These are phyloP conservation scores for Piprites chloris DNA, from an alignment of 2,113 vertebrate genomes.

Conservation along the genomic window DNA sequence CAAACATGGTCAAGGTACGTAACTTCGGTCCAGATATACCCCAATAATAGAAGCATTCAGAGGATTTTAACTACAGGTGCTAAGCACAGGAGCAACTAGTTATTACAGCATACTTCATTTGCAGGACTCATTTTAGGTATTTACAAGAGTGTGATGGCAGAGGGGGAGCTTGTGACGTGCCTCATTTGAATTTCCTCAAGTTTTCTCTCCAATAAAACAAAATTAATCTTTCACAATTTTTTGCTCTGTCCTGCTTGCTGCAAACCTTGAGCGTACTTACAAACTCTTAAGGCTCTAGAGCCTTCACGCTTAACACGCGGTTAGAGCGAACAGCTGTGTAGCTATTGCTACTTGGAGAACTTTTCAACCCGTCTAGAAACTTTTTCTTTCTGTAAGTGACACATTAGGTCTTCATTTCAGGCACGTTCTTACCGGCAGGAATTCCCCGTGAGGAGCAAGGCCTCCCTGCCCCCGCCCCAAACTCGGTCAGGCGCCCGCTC, in stretches of 20 bases:
- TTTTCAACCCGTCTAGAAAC: background rate
- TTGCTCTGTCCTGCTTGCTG: background rate
- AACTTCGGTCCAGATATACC: background rate
- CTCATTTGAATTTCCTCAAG: background rate
- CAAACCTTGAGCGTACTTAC: background rate
- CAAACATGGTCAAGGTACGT: background rate
- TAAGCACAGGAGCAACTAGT: background rate
- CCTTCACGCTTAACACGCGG: rapidly evolving
- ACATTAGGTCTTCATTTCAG: background rate
- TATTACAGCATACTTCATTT: background rate
- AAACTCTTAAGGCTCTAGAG: background rate
- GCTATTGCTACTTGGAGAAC: background rate
- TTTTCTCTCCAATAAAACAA: background rate
- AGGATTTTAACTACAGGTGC: background rate
- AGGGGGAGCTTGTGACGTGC: background rate
- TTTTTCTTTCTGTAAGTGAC: background rate
- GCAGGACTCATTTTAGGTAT: background rate
- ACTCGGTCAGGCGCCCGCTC: background rate
- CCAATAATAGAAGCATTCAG: background rate
- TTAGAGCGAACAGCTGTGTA: background rate
- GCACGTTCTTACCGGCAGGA: background rate
- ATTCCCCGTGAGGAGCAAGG: background rate
- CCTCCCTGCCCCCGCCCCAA: background rate
- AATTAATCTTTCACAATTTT: background rate
- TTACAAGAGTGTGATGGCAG: background rate